These are phyloP conservation scores for Heteractis magnifica DNA, from an alignment of 92 coral and sea anemone genomes.

Conservation along the genomic window DNA sequence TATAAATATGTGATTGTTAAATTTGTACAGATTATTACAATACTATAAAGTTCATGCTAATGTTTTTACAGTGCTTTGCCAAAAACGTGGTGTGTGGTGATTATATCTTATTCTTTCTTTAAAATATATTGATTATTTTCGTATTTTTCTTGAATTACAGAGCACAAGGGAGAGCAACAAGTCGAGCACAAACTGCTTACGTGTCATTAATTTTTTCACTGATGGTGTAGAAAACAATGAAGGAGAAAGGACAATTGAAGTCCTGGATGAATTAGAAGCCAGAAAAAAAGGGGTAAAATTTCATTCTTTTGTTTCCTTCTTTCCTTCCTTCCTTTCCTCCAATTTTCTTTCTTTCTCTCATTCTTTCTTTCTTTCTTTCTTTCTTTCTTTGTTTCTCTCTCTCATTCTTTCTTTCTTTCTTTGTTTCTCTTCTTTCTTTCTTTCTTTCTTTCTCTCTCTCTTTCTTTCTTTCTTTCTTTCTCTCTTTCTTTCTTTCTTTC, in stretches of 20 bases:
- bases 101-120: background rate
- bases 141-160: background rate
- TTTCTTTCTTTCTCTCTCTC: too few relatives aligned
- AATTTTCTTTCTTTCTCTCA: too few relatives aligned
- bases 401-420: background rate
- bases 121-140: background rate
- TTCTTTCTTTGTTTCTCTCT: too few relatives aligned
- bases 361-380: too few relatives aligned
- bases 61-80: too few relatives aligned
- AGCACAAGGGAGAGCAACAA: background rate
- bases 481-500: too few relatives aligned
- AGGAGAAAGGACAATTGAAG: conserved; percentile 25
- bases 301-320: background rate
- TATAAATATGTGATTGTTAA: too few relatives aligned
- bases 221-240: conserved; percentile 84
- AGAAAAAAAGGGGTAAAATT: conserved; percentile 25
- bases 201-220: conserved; percentile 84
- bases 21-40: too few relatives aligned
- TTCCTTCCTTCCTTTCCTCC: background rate
- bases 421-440: background rate
- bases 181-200: conserved; percentile 68
- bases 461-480: too few relatives aligned
- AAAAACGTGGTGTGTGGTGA: too few relatives aligned
- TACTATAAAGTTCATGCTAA: too few relatives aligned
- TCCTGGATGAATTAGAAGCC: conserved; percentile 34